Evolutionary conservation across 2,888 invertebrate genomes (phyloP).

Genomic region (Bombylius discolor): DNA sequence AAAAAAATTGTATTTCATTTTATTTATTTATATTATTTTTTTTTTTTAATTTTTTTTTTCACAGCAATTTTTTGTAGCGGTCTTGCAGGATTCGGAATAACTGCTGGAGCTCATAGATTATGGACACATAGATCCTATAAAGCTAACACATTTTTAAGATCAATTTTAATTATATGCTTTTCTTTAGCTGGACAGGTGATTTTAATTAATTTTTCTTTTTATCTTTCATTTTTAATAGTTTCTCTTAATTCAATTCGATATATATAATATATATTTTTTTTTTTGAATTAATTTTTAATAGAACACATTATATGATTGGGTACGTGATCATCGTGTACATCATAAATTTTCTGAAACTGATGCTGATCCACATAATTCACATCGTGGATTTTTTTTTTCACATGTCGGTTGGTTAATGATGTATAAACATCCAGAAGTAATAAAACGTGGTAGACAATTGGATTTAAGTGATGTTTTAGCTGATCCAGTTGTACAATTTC

Average conservation of each 20-base stretch:
- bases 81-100: constrained; percentile 51
- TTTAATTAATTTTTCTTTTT: background rate
- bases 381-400: constrained; percentile 79
- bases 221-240: background rate
- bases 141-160: constrained; percentile 46
- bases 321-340: constrained; percentile 64
- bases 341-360: constrained; percentile 73
- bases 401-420: constrained; percentile 89
- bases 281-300: constrained; percentile 24
- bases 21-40: no score
- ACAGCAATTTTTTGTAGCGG: constrained; percentile 42
- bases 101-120: constrained; percentile 53
- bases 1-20: no score
- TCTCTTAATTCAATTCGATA: no score
- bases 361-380: constrained; percentile 71
- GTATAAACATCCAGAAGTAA: constrained; percentile 77
- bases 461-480: constrained; percentile 66
- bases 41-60: background rate
- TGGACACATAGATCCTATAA: constrained; percentile 58
- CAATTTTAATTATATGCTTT: constrained; percentile 46
- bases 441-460: constrained; percentile 59
- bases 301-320: constrained; percentile 83
- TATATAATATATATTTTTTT: no score
- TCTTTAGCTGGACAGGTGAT: constrained; percentile 53
- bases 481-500: constrained; percentile 67